A percentile compares a stretch with the other conserved stretches of the same genome.
phyloP scores from a whole-genome alignment of 2,797 vertebrate species.

The Peromyscus nudipes region DNA sequence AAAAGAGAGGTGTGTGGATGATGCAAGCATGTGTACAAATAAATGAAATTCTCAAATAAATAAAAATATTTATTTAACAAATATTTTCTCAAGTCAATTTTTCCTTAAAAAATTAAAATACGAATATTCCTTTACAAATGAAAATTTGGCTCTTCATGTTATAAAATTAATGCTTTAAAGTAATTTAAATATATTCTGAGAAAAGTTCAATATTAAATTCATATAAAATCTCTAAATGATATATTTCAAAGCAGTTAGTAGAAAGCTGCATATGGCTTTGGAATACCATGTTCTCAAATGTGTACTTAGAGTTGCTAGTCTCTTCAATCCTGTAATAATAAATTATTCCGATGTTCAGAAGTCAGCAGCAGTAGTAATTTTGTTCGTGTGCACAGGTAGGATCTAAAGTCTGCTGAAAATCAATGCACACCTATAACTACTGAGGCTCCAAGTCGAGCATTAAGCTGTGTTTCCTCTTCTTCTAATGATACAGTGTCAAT shows the following conservation, averaged over 20 bases:
- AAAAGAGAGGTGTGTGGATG: neutral
- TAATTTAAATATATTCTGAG: neutral
- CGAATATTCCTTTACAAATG: neutral
- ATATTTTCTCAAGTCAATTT: neutral
- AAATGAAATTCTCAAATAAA: neutral
- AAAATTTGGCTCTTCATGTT: neutral
- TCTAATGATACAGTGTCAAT: neutral
- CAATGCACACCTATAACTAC: neutral
- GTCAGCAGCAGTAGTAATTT: neutral
- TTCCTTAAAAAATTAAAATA: neutral
- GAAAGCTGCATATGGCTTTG: neutral
- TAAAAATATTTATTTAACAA: neutral
- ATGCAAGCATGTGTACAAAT: neutral
- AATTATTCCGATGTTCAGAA: neutral
- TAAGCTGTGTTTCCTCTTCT: neutral
- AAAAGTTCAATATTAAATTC: neutral
- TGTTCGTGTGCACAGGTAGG: neutral
- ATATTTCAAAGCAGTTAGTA: neutral
- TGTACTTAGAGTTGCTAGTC: neutral
- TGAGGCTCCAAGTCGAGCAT: neutral
- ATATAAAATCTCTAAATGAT: neutral
- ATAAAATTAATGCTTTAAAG: neutral
- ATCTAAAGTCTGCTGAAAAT: neutral
- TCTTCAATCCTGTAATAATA: neutral
- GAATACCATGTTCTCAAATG: neutral